phyloP scores from a whole-genome alignment of 2,113 vertebrate genomes.

The Aphelocoma coerulescens region DNA sequence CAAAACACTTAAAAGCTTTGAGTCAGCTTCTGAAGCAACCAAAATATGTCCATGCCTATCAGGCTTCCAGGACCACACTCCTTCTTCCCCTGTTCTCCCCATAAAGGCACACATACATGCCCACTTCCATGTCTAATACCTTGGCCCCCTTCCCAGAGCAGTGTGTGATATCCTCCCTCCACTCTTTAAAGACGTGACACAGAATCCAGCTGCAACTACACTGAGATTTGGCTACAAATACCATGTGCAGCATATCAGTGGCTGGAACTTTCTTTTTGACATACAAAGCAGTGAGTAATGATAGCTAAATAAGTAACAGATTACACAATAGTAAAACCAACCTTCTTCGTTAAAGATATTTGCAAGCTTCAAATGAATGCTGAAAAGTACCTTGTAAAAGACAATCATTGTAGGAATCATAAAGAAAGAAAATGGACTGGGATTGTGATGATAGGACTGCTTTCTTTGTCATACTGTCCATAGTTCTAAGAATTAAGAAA shows the following conservation, averaged over 20 bases:
- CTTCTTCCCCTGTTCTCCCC: background rate
- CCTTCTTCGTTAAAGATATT: background rate
- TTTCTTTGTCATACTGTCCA: background rate
- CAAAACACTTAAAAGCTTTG: background rate
- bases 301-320: conserved; percentile 16
- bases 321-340: background rate
- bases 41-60: background rate
- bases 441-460: background rate
- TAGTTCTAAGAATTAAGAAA: background rate
- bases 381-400: background rate
- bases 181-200: conserved; percentile 8
- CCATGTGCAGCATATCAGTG: background rate
- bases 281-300: background rate
- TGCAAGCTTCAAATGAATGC: background rate
- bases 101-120: background rate
- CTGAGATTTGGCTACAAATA: background rate
- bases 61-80: background rate
- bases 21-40: background rate
- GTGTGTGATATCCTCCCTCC: background rate
- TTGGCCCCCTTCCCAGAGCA: background rate
- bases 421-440: background rate
- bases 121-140: background rate
- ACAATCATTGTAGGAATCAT: background rate
- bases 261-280: conserved; percentile 13
- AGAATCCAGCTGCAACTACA: conserved; percentile 2